Evolutionary conservation across 1,140 invertebrate species (phyloP).

Genomic region (Panagrolaimus sp.): DNA sequence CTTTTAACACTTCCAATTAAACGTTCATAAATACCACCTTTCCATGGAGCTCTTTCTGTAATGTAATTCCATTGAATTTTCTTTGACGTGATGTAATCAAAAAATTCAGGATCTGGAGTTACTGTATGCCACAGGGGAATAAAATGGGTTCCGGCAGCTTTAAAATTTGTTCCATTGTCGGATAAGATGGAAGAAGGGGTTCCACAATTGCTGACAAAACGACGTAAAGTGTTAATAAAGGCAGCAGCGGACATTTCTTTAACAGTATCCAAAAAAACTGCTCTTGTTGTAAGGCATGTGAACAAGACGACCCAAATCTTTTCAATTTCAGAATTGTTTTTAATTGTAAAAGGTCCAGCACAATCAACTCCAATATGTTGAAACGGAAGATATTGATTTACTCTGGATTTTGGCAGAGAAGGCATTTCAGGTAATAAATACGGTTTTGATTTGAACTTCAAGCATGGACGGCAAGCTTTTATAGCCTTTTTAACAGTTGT

Average conservation of each 20-base stretch:
- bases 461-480: not conserved
- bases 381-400: not conserved
- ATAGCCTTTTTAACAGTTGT: not conserved
- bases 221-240: not conserved
- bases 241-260: not conserved
- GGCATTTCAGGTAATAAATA: not conserved
- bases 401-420: not conserved
- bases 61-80: not conserved
- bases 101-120: not conserved
- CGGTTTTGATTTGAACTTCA: not conserved
- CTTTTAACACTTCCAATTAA: not conserved
- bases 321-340: not conserved
- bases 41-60: not conserved
- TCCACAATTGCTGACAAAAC: not conserved
- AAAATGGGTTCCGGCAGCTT: not conserved
- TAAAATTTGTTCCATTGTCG: not conserved
- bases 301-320: not conserved
- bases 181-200: not conserved
- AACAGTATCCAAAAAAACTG: not conserved
- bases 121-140: not conserved
- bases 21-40: conserved; percentile 1
- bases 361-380: not conserved
- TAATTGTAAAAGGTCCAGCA: not conserved
- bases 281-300: not conserved
- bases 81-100: not conserved